A percentile compares a stretch with the other conserved stretches of the same genome.
phyloP scores from a whole-genome alignment of 2,797 vertebrate species.

The Peromyscus nudipes region DNA sequence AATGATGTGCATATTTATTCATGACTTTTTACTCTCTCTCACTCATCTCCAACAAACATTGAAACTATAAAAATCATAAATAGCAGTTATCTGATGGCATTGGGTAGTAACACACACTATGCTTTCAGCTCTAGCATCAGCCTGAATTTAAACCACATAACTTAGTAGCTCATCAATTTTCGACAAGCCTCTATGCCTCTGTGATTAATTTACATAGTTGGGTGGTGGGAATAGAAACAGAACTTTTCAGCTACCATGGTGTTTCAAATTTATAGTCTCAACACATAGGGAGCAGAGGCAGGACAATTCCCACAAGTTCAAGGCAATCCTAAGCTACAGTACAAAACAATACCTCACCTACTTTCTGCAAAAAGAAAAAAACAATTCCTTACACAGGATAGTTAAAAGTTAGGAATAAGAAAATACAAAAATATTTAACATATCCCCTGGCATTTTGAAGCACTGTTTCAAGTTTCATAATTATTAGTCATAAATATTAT shows the following conservation, averaged over 20 bases:
- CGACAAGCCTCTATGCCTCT: not conserved
- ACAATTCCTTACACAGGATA: not conserved
- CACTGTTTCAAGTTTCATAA: not conserved
- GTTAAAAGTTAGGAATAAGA: conserved; percentile 37
- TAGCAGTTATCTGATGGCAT: conserved; percentile 7
- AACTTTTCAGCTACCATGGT: not conserved
- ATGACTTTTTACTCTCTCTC: not conserved
- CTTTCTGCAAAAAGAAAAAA: not conserved
- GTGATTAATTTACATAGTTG: conserved; percentile 38
- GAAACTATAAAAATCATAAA: conserved; percentile 20
- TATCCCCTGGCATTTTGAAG: conserved; percentile 22
- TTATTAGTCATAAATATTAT: conserved; percentile 20
- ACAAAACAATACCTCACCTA: not conserved
- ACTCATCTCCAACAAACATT: not conserved
- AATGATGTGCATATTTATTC: conserved; percentile 37
- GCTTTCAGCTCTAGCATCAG: not conserved
- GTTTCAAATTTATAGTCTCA: not conserved
- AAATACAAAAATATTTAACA: not conserved
- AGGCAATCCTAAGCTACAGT: not conserved
- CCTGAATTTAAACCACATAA: conserved; percentile 26
- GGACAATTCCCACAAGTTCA: not conserved
- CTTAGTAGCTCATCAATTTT: conserved; percentile 37
- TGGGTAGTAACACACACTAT: not conserved
- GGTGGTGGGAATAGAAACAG: conserved; percentile 32
- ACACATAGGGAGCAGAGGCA: not conserved